These are phyloP conservation scores for Porites rus DNA, from an alignment of 92 coral and sea anemone genomes.

Conservation along the genomic window DNA sequence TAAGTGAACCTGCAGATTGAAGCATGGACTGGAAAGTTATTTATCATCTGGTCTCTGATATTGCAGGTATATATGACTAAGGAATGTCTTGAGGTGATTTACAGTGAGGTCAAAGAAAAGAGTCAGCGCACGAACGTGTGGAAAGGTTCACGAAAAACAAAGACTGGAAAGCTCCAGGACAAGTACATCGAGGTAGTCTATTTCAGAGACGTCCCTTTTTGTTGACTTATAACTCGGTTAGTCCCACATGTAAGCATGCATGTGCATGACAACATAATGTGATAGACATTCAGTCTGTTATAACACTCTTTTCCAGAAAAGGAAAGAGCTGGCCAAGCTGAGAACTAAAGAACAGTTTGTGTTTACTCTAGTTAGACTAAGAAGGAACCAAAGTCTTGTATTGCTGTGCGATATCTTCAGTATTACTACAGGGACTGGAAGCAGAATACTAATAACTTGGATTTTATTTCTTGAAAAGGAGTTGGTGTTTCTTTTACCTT, in stretches of 20 bases:
- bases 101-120: constrained; percentile 59
- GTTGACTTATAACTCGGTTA: too few relatives aligned
- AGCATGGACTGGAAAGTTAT: background rate
- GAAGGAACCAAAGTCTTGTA: constrained; percentile 71
- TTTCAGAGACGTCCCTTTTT: too few relatives aligned
- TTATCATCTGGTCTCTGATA: too few relatives aligned
- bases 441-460: constrained; percentile 69
- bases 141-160: constrained; percentile 68
- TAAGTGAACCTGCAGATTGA: background rate
- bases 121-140: constrained; percentile 60
- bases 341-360: constrained; percentile 78
- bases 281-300: too few relatives aligned
- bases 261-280: too few relatives aligned
- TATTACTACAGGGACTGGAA: constrained; percentile 54
- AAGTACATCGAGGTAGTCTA: constrained; percentile 54
- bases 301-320: constrained; percentile 48
- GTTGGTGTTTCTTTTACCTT: constrained; percentile 68
- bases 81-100: constrained; percentile 64
- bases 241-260: too few relatives aligned
- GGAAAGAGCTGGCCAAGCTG: constrained; percentile 59
- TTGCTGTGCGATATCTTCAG: constrained; percentile 7
- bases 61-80: constrained; percentile 62
- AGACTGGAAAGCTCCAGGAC: constrained; percentile 60
- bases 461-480: constrained; percentile 78
- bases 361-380: constrained; percentile 72